Base-by-base conservation (phyloP, 2,797 vertebrate genomes). In the Atherinosoma microstoma region DNA sequence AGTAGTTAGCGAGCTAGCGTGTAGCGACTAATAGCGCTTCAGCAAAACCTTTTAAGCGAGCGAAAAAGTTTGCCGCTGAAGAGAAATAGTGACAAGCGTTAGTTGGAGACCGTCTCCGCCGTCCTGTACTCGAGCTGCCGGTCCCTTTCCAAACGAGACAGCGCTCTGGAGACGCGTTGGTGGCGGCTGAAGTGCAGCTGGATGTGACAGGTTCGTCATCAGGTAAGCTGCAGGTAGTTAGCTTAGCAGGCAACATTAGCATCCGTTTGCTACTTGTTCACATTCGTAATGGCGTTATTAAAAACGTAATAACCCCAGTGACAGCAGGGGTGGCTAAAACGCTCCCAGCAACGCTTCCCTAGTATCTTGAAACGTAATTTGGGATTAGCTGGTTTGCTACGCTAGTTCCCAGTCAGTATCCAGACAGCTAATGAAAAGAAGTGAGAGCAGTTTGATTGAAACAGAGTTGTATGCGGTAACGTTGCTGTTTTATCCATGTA, bases 1-100 rank as follows among this genome's bases (percentile, higher is more conserved):
- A 94, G 91, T 93, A 92, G 89, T 91, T 90, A 93, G 90, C 91
- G 75, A 85, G 87, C 87, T 90, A 91, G 66, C 83, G 72, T n/a
- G 75, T 71, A 61, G 80, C 73, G 32, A 57, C 32, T 18, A 42
- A 51, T 34, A 77, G 53, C 73, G 18, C 20, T 63, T 78, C 58
- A 29, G 64, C 63, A 24, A 74, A n/a, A 65, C 13, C 56, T 9
- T 30, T 20, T 51, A 36, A 1, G 29, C 53, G 67, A 45, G 65
- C 24, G 47, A 24, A 67, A 89, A 90, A 88, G 75, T 90, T 90
- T 70, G 40, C 42, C 0, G 53, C 51, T 1, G 10, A 10, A 57
- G 24, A 64, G 34, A 70, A 76, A 73, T 4, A 58, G 70, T 2
- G 22, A 20, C 34, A 24, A 57, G 58, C 38, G 30, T 56, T 24